Evolutionary conservation across 2,113 vertebrate genomes (phyloP).

Genomic region (Triplophysa dalaica): DNA sequence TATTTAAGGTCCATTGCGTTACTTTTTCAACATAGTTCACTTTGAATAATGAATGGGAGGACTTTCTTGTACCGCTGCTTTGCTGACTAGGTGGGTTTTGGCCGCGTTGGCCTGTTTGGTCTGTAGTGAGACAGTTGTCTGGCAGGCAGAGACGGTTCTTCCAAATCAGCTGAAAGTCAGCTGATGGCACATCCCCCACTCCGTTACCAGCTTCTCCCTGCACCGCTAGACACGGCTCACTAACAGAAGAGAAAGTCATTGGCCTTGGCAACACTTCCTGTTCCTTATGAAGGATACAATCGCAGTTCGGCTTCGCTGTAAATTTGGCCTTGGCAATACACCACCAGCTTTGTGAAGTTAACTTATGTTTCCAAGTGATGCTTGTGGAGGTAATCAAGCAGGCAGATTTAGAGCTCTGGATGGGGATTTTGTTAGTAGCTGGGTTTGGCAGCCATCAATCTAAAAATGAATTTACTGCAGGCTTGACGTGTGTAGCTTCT

Average conservation of each 20-base stretch:
- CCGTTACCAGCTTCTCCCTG: not conserved
- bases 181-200: constrained; percentile 27
- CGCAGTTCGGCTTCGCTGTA: not conserved
- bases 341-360: not conserved
- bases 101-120: constrained; percentile 26
- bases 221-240: not conserved
- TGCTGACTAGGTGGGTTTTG: constrained; percentile 42
- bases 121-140: constrained; percentile 28
- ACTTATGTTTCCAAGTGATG: not conserved
- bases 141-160: constrained; percentile 11
- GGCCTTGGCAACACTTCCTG: constrained; percentile 15
- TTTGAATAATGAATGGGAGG: constrained; percentile 23
- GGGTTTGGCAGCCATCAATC: constrained; percentile 26
- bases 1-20: constrained; percentile 27
- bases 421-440: constrained; percentile 27
- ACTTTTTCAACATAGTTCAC: not conserved
- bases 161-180: constrained; percentile 51
- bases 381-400: constrained; percentile 14
- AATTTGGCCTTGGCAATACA: not conserved
- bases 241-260: not conserved
- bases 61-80: not conserved
- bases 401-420: not conserved
- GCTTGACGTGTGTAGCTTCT: not conserved
- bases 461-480: constrained; percentile 10
- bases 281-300: not conserved